These are phyloP conservation scores for Unio delphinus DNA, from an alignment of 2,888 invertebrate species.

Conservation along the genomic window DNA sequence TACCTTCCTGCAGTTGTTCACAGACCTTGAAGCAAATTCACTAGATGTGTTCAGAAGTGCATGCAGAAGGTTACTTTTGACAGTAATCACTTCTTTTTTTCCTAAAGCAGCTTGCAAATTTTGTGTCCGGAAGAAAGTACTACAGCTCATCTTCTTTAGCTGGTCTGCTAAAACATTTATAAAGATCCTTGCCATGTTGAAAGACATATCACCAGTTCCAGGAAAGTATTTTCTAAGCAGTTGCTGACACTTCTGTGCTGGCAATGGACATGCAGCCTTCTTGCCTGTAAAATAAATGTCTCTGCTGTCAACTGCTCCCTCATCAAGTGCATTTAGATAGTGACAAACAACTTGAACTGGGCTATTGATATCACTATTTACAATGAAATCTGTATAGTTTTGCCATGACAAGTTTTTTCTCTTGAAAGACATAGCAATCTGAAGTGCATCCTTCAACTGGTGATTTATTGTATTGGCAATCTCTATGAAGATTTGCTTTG, in stretches of 20 bases:
- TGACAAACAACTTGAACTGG: slow-evolving; percentile 48
- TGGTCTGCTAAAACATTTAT: slow-evolving; percentile 49
- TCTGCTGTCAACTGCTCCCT: slow-evolving; percentile 20
- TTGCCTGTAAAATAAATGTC: slow-evolving; percentile 31
- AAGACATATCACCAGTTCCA: slow-evolving; percentile 25
- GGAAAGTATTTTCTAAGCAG: slow-evolving; percentile 29
- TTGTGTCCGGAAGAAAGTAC: slow-evolving; percentile 32
- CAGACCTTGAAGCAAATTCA: slow-evolving; percentile 27
- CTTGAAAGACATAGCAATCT: slow-evolving; percentile 32
- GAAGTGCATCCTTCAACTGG: slow-evolving; percentile 34
- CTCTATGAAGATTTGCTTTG: slow-evolving; percentile 34
- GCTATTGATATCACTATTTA: slow-evolving; percentile 36
- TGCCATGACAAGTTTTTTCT: slow-evolving; percentile 29
- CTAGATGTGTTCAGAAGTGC: slow-evolving; percentile 22
- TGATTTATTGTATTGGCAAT: slow-evolving; percentile 44
- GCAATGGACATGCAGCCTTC: slow-evolving; percentile 16
- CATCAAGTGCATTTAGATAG: slow-evolving; percentile 27
- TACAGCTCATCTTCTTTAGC: slow-evolving; percentile 47
- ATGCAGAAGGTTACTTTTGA: slow-evolving; percentile 17
- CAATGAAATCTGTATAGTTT: slow-evolving; percentile 24
- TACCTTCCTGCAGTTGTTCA: slow-evolving; percentile 16
- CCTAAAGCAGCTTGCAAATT: too few species aligned
- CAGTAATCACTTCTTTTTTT: neutral
- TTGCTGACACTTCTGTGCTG: slow-evolving; percentile 13
- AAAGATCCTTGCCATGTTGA: slow-evolving; percentile 35